Evolutionary conservation across 37 sponge, comb jelly and placozoan species (phyloP).

Genomic region (Oscarella lobularis): DNA sequence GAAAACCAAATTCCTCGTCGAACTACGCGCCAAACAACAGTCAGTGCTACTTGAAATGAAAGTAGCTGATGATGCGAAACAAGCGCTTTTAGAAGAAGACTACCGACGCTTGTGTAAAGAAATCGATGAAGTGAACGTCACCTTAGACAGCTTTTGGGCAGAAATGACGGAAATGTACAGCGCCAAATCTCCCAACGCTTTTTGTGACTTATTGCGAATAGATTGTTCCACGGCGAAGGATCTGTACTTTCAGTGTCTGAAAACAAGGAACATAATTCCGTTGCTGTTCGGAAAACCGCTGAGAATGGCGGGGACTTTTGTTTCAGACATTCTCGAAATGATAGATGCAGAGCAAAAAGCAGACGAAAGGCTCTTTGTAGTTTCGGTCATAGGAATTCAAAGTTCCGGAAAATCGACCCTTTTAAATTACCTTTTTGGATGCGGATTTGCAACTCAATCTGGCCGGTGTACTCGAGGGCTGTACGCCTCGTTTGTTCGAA

Average conservation of each 20-base stretch:
- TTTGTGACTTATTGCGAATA: too few relatives aligned
- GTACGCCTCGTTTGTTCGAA: not conserved
- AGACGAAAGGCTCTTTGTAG: not conserved
- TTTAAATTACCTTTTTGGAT: not conserved
- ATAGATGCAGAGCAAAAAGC: not conserved
- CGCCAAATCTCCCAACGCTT: too few relatives aligned
- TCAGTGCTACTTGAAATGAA: too few relatives aligned
- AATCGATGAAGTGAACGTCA: too few relatives aligned
- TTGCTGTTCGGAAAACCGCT: not conserved
- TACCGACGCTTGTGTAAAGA: too few relatives aligned
- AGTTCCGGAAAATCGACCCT: not conserved
- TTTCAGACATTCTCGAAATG: not conserved
- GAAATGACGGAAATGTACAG: too few relatives aligned
- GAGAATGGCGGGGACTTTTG: not conserved
- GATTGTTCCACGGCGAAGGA: too few relatives aligned
- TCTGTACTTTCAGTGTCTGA: not conserved
- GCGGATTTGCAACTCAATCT: not conserved
- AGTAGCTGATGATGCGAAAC: too few relatives aligned
- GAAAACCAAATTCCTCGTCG: too few relatives aligned
- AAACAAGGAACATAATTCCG: not conserved
- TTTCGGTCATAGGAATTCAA: not conserved
- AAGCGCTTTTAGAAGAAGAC: too few relatives aligned
- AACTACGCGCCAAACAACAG: too few relatives aligned
- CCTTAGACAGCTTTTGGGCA: too few relatives aligned
- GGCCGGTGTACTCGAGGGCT: not conserved